phyloP scores from a whole-genome alignment of 53 echinoderm and acorn worm genomes.

The Zoroaster sp. region DNA sequence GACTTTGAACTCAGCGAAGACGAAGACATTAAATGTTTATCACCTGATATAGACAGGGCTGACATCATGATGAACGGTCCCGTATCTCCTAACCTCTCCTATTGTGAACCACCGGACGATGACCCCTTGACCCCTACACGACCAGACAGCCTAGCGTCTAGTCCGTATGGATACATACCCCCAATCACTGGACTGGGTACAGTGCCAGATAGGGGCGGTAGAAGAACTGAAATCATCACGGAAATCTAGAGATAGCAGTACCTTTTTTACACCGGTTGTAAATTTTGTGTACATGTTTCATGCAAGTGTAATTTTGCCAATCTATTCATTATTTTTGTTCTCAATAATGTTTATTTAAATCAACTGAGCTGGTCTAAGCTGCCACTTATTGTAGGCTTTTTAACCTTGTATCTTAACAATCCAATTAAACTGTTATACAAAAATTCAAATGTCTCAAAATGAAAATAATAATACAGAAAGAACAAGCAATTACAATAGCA shows the following conservation, averaged over 20 bases:
- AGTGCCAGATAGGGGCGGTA: conserved; percentile 34
- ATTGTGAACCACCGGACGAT: conserved; percentile 48
- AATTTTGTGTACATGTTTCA: conserved; percentile 9
- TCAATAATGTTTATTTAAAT: neutral
- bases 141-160: neutral
- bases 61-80: neutral
- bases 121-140: conserved; percentile 25
- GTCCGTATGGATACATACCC: conserved; percentile 18
- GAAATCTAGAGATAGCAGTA: conserved; percentile 4
- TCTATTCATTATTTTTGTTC: conserved; percentile 10
- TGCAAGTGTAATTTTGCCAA: conserved; percentile 41
- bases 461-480: too few species aligned
- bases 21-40: conserved; percentile 30
- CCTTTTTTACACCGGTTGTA: conserved; percentile 33
- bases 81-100: conserved; percentile 28
- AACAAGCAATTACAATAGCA: too few species aligned
- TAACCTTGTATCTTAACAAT: too few species aligned
- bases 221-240: conserved; percentile 51
- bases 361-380: neutral
- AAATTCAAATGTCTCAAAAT: too few species aligned
- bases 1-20: conserved; percentile 32
- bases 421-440: too few species aligned
- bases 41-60: neutral
- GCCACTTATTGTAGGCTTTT: too few species aligned
- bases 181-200: neutral